phyloP scores from a whole-genome alignment of 2,888 invertebrate species.

The Drosophila cognata region DNA sequence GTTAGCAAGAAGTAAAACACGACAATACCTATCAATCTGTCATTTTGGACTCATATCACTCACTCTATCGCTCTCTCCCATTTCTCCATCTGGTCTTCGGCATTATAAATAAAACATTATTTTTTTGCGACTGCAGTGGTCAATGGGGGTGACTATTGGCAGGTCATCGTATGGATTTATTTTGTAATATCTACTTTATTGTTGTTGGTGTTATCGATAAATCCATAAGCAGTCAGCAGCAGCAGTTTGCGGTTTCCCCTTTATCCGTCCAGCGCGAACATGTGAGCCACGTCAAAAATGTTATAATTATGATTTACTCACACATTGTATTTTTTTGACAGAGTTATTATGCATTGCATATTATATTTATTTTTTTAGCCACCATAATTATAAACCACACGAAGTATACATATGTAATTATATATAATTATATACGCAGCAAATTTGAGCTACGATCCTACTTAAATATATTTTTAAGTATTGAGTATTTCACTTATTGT shows the following conservation, averaged over 20 bases:
- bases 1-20: conserved; percentile 47
- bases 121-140: conserved; percentile 41
- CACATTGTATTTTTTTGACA: conserved; percentile 10
- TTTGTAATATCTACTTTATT: conserved; percentile 15
- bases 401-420: conserved; percentile 52
- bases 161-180: conserved; percentile 34
- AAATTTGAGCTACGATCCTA: background rate
- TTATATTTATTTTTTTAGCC: conserved; percentile 33
- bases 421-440: background rate
- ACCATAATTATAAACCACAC: conserved; percentile 40
- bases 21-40: conserved; percentile 60
- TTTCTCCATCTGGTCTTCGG: conserved; percentile 7
- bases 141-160: background rate
- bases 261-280: conserved; percentile 47
- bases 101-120: conserved; percentile 61
- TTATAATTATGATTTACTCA: conserved; percentile 17
- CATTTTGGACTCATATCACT: conserved; percentile 11
- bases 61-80: background rate
- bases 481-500: no score
- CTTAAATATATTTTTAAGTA: background rate
- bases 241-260: conserved; percentile 43
- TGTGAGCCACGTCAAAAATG: background rate
- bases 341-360: conserved; percentile 14
- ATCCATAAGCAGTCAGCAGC: conserved; percentile 53
- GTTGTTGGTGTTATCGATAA: conserved; percentile 46